Evolutionary conservation across 2,113 vertebrate species (phyloP).

Genomic region (Promerops cafer): DNA sequence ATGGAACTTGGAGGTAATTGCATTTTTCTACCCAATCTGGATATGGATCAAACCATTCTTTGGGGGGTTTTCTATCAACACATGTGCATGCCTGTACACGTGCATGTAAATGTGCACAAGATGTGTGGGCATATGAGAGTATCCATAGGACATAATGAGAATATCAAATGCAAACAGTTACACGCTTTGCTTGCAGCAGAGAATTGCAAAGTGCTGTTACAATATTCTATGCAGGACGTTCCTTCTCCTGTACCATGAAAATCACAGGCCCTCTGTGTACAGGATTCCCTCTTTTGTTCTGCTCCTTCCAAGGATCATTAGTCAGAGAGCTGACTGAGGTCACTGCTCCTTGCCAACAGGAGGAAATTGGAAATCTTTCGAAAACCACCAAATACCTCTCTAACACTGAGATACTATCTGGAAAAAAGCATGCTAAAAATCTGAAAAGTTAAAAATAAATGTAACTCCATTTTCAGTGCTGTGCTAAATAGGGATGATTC

Average conservation of each 20-base stretch:
- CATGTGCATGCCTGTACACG: rapidly evolving
- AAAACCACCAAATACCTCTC: not conserved
- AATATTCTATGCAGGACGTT: not conserved
- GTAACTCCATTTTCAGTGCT: not conserved
- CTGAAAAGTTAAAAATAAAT: not conserved
- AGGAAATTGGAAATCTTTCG: not conserved
- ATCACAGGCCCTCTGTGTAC: rapidly evolving
- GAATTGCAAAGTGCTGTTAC: not conserved
- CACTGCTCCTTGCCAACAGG: not conserved
- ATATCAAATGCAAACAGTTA: not conserved
- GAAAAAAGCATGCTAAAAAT: not conserved
- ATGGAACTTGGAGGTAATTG: not conserved
- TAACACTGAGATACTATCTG: not conserved
- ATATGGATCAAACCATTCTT: not conserved
- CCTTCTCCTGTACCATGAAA: not conserved
- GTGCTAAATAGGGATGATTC: not conserved
- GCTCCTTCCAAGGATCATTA: not conserved
- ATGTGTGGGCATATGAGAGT: not conserved
- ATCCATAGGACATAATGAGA: not conserved
- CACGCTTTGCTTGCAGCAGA: not conserved
- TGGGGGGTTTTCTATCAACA: not conserved
- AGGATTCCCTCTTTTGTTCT: not conserved
- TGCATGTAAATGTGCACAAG: not conserved
- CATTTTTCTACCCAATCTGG: not conserved
- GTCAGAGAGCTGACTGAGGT: not conserved